Evolutionary conservation across 2,113 vertebrate species (phyloP).

Genomic region (Melanotaenia duboulayi): DNA sequence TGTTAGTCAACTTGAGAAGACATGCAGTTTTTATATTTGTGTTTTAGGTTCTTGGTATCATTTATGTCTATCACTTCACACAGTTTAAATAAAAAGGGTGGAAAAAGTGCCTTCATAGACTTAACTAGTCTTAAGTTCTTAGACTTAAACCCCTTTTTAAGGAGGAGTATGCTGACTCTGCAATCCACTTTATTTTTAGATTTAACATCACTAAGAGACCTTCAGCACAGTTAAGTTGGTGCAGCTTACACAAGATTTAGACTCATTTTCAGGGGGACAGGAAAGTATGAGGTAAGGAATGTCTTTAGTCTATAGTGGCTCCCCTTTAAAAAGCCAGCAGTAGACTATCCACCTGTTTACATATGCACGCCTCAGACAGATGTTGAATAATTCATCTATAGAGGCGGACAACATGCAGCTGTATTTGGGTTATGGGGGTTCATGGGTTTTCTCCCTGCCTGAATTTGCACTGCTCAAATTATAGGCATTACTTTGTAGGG

Average conservation of each 20-base stretch:
- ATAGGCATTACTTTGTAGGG: slow-evolving; percentile 70
- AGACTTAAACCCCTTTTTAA: slow-evolving; percentile 37
- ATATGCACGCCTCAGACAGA: slow-evolving; percentile 78
- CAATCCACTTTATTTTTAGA: slow-evolving; percentile 31
- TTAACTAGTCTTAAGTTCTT: slow-evolving; percentile 30
- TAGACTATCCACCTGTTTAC: slow-evolving; percentile 74
- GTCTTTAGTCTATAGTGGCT: slow-evolving; percentile 48
- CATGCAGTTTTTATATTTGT: not conserved
- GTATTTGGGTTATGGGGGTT: slow-evolving; percentile 80
- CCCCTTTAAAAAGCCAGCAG: slow-evolving; percentile 54
- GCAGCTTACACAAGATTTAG: slow-evolving; percentile 47
- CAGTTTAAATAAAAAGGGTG: slow-evolving; percentile 23
- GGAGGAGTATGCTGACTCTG: slow-evolving; percentile 14
- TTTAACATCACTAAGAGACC: slow-evolving; percentile 51
- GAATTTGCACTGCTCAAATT: slow-evolving; percentile 60
- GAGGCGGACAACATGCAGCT: slow-evolving; percentile 75
- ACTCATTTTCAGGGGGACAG: slow-evolving; percentile 40
- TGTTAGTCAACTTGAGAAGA: slow-evolving; percentile 22
- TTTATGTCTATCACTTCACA: slow-evolving; percentile 18
- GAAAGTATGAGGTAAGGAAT: slow-evolving; percentile 43
- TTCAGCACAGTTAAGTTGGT: slow-evolving; percentile 41
- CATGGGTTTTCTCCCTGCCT: slow-evolving; percentile 51
- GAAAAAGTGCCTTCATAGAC: slow-evolving; percentile 30
- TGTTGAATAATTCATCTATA: slow-evolving; percentile 79
- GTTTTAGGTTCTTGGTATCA: slow-evolving; percentile 11